Base-by-base conservation (phyloP, 2,888 invertebrate genomes). In the Melieria picta region DNA sequence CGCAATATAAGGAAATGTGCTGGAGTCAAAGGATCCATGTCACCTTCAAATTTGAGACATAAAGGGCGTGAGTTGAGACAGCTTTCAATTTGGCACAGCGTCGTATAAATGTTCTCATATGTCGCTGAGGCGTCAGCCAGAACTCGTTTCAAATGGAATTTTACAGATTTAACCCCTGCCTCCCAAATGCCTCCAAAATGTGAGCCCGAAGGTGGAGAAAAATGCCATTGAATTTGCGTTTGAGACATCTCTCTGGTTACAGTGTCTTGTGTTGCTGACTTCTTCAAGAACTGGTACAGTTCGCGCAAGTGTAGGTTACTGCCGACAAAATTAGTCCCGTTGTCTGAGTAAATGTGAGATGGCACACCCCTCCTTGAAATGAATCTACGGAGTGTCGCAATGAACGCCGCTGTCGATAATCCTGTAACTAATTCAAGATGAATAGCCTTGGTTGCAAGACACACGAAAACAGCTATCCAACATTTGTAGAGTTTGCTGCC, bases 161-260 rank as follows among this genome's bases (percentile, higher is more conserved):
- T 86, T 0, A 79, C 73, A 0, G 79, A 79, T 62, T 83, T 82
- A 0, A 85, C 81, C 4, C 79, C 80, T 3, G 82, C 80, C 71
- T 85, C 83, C 81, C 83, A 85, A 4, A 84, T 65, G 1, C 83
- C 83, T 4, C 84, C 82, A 58, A 81, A 81, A 67, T 85, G 81
- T 1, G 83, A 81, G 4, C 81, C 77, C 30, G 71, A 71, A 5
- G 83, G 81, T 5, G 84, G 83, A 16, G 77, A 81, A 64, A 84
- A 87, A 48, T 82, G 77, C 83, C 84, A 61, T 11, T 61, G 74
- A 7, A 72, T 74, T 47, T 71, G 58, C 9, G 71, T 57, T 6
- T 63, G 50, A 46, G 43, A 43, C 61, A 73, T 46, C 52, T 65
- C 65, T 0, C 30, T 64, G 5, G 50, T 61, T 9, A 75, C 57